Conservation (phyloP, 1,140 invertebrate species). For the Pseudomyrmex cubaensis region DNA sequence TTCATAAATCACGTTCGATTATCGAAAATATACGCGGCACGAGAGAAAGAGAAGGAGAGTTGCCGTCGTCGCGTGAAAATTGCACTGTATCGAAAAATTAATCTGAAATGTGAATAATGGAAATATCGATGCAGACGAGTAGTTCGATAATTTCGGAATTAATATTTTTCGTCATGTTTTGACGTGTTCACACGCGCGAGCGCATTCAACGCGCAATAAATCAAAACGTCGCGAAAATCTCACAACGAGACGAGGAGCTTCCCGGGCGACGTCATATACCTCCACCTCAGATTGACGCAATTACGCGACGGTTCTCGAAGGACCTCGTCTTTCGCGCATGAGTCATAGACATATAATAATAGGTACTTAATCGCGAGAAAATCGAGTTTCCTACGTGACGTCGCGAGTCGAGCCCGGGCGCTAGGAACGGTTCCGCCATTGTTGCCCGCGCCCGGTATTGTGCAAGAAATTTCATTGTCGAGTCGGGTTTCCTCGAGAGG, state of each 20-base stretch:
- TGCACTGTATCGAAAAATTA: not conserved
- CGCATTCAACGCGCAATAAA: not conserved
- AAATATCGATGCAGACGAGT: not conserved
- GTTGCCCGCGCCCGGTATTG: constrained; percentile 39
- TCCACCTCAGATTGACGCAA: constrained; percentile 19
- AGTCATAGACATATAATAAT: constrained; percentile 59
- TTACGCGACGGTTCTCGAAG: constrained; percentile 11
- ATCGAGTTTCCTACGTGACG: constrained; percentile 55
- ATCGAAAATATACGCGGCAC: not conserved
- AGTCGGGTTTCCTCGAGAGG: not conserved
- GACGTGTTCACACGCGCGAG: not conserved
- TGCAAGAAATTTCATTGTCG: constrained; percentile 58
- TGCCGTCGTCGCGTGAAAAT: not conserved
- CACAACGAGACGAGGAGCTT: not conserved
- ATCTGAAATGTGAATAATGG: not conserved
- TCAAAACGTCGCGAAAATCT: constrained; percentile 23
- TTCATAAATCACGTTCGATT: constrained; percentile 36
- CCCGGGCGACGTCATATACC: not conserved
- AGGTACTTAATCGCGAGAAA: constrained; percentile 58
- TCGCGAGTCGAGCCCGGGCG: constrained; percentile 16
- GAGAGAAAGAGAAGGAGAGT: not conserved
- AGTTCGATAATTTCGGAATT: constrained; percentile 9
- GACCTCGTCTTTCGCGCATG: constrained; percentile 7
- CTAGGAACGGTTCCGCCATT: constrained; percentile 30
- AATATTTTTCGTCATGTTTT: not conserved